A percentile compares a stretch with the other conserved stretches of the same genome.
phyloP scores from a whole-genome alignment of 2,888 invertebrate genomes.

The Philopedon plagiatum region DNA sequence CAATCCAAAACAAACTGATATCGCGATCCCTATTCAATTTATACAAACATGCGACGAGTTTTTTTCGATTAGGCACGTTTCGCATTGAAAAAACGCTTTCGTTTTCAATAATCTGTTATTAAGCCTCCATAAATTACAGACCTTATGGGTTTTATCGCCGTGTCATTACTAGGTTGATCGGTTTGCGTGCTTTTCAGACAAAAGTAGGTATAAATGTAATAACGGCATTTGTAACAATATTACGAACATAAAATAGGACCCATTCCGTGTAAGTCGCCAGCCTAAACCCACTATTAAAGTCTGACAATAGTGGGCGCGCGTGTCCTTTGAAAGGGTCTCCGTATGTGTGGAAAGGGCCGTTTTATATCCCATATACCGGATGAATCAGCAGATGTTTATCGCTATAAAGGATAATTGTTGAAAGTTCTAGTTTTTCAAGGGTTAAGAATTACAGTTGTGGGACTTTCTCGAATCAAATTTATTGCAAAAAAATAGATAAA shows the following conservation, averaged over 20 bases:
- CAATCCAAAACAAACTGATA: neutral
- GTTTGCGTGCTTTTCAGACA: conserved; percentile 45
- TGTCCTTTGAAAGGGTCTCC: conserved; percentile 56
- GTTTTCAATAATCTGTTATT: conserved; percentile 35
- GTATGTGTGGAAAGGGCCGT: conserved; percentile 31
- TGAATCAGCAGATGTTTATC: conserved; percentile 61
- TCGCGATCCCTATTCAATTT: conserved; percentile 2
- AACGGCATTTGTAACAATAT: conserved; percentile 57
- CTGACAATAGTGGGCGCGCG: conserved; percentile 60
- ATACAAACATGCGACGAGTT: conserved; percentile 12
- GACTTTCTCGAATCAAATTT: too few relatives aligned
- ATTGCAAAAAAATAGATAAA: too few relatives aligned
- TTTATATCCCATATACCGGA: conserved; percentile 46
- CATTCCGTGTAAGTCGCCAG: conserved; percentile 56
- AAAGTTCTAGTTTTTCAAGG: conserved; percentile 16
- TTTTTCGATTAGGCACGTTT: conserved; percentile 33
- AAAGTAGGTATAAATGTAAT: conserved; percentile 54
- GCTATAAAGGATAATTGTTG: conserved; percentile 28
- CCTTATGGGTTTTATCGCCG: conserved; percentile 25
- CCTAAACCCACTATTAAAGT: conserved; percentile 59
- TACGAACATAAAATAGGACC: conserved; percentile 58
- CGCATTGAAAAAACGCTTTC: conserved; percentile 29
- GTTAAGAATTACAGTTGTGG: too few relatives aligned
- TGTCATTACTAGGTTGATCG: conserved; percentile 38
- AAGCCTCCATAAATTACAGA: conserved; percentile 31